Base-by-base conservation (phyloP, 2,113 vertebrate species). In the Forbesichthys papilliferus region DNA sequence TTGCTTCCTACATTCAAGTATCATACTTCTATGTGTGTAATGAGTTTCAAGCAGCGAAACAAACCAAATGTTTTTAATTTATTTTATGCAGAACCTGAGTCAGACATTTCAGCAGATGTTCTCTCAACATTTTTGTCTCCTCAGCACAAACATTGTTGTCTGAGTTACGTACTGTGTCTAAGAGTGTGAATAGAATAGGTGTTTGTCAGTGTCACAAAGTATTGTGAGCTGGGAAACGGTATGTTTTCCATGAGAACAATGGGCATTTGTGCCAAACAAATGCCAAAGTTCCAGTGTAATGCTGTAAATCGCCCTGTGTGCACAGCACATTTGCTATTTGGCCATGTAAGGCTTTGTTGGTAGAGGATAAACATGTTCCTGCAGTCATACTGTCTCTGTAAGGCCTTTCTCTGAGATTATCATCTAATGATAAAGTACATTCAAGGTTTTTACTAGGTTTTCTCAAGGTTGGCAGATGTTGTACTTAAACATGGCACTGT, bases 321-420 rank as follows among this genome's bases (percentile, higher is more conserved):
- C 65, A 60, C 52, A 73, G 65, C 69, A n/a, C 57, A 57, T n/a
- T 84, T 69, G 70, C 14, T 56, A 18, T 56, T 84, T 71, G 18
- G 61, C 83, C 84, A 84, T 91, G 81, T 90, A 88, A 69, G 86
- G 82, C 72, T 80, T 71, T 88, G 84, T 85, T 80, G 78, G 63
- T 74, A 12, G 63, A 72, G 62, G 16, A 53, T 66, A 27, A 71
- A 59, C 16, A 47, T 5, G 49, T 47, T n/a, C 33, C 70, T 75
- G 27, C 46, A n/a, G 55, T 16, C 64, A 47, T 52, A 16, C 59
- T 68, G 48, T 58, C 55, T 73, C 66, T 33, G 48, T 47, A 69
- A 71, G 36, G 49, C 51, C 53, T 74, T 68, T 0, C 72, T 66
- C 56, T 56, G 7, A 58, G 36, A 58, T 69, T 53, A 52, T 56